A percentile compares a stretch with the other conserved stretches of the same genome.
Evolutionary conservation across 2,888 invertebrate species (phyloP).

Genomic region (Strigamia transsilvanica): DNA sequence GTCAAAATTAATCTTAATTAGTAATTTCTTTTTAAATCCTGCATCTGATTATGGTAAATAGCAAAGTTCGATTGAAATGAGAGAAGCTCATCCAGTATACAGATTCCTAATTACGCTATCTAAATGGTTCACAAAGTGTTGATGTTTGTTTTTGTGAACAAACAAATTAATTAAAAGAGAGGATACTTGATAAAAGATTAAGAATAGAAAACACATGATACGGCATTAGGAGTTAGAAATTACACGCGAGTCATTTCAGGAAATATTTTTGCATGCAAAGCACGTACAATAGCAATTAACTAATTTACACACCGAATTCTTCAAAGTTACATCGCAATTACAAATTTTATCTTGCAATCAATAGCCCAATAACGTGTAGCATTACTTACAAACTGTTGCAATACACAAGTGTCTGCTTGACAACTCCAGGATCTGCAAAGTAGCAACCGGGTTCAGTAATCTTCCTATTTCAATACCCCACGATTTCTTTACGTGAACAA

Average conservation of each 20-base stretch:
- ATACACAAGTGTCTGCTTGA: neutral
- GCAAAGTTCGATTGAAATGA: neutral
- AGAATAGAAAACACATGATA: too few species aligned
- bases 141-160: neutral
- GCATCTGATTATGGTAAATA: neutral
- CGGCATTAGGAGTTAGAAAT: too few species aligned
- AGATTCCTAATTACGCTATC: neutral
- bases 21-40: neutral
- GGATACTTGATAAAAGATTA: too few species aligned
- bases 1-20: constrained; percentile 1
- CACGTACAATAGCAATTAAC: too few species aligned
- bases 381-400: too few species aligned
- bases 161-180: too few species aligned
- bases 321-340: too few species aligned
- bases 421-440: neutral
- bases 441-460: neutral
- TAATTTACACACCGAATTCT: too few species aligned
- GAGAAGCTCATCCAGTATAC: neutral
- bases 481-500: neutral
- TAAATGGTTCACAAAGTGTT: neutral
- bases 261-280: too few species aligned
- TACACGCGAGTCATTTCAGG: too few species aligned
- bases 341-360: too few species aligned
- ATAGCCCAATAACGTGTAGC: too few species aligned
- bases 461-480: neutral